Evolutionary conservation across 2,888 invertebrate species (phyloP), one percentile per base, ranked within the genome.

Genomic region (Habrosyne pyritoides): DNA sequence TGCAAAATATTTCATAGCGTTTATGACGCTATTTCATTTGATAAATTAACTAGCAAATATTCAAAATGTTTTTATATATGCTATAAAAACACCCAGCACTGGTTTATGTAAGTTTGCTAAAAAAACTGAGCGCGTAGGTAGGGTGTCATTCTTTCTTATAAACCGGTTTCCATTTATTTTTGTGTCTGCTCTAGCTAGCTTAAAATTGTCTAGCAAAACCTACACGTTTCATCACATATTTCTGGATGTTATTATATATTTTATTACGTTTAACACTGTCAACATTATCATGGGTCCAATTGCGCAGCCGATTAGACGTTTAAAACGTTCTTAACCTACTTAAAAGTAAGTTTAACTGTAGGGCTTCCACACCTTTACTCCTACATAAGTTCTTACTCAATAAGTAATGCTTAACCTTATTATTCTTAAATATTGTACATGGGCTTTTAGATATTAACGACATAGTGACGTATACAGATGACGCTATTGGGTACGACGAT

Each of bases 51-150:
- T 64, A 62, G 63, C 66, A 70, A 77, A 79, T 75, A 74, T 71
- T 74, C 56, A 63, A 63, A 63, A 64, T 69, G n/a, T 75, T 72
- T 71, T 83, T 81, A 77, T 77, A 65, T 71, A 60, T 60, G 62
- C 64, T 60, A 73, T 73, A 78, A 81, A 80, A 79, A 75, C 60
- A 69, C 61, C 56, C 62, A 60, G 64, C 62, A 59, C 64, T 59
- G 55, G 65, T 82, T 83, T 85, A 82, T 82, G 68, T 83, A 83
- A 84, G 79, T 76, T 79, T 63, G 81, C 81, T 78, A 77, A 83
- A 49, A n/a, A 86, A 84, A 75, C 65, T 51, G 50, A 64, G 63
- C 60, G 80, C 77, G 81, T 84, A 77, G 81, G 85, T 62, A 53
- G 75, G 54, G 60, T 79, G 71, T 78, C 75, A 77, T 73, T 75